Evolutionary conservation across 2,888 invertebrate genomes (phyloP).

Genomic region (Metacarcinus magister): DNA sequence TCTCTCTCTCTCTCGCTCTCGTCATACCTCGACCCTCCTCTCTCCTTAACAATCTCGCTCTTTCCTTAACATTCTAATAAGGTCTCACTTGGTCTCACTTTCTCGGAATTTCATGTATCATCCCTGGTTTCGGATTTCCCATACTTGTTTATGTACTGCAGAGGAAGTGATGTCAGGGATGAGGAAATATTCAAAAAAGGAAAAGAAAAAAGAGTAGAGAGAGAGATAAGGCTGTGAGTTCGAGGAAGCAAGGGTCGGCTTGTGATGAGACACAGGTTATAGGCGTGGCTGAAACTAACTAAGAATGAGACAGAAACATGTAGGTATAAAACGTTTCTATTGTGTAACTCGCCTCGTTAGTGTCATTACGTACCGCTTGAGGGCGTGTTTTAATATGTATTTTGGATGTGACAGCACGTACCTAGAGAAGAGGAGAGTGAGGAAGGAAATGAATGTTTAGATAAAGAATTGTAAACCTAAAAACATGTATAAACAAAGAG

Average conservation of each 20-base stretch:
- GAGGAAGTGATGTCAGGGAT: conserved; percentile 18
- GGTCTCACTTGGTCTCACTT: background rate
- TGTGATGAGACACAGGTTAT: background rate
- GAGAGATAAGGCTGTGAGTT: background rate
- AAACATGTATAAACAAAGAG: background rate
- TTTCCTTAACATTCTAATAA: background rate
- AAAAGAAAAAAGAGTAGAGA: background rate
- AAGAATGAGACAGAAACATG: background rate
- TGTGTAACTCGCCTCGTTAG: background rate
- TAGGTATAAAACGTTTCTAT: background rate
- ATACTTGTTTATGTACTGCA: background rate
- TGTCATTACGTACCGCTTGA: background rate
- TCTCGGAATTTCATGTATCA: background rate
- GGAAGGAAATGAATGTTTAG: background rate
- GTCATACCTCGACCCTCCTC: background rate
- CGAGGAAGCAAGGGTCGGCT: background rate
- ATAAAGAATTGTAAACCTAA: background rate
- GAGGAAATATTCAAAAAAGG: background rate
- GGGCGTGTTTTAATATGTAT: background rate
- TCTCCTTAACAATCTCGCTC: background rate
- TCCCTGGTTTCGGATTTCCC: background rate
- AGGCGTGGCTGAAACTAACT: too few relatives aligned
- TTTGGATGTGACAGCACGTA: background rate
- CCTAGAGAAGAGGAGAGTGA: background rate
- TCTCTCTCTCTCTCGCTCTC: too few relatives aligned